Percentiles rank a stretch among this genome's conserved stretches.
Evolutionary conservation across 2,888 invertebrate species (phyloP).

Genomic region (Teleiodes luculella): DNA sequence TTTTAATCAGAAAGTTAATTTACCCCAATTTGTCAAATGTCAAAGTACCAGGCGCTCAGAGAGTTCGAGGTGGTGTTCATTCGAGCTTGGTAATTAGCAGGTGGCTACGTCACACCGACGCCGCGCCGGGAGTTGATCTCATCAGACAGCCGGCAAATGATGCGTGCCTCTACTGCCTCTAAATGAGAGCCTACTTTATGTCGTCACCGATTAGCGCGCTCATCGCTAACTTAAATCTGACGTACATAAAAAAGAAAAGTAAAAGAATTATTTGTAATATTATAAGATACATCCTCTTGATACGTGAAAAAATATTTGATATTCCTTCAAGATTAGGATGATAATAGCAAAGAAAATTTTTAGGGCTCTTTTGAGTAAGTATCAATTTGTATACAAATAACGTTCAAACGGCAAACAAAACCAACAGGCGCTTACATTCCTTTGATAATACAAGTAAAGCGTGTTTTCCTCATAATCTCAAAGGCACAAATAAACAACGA

Average conservation of each 20-base stretch:
- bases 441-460: neutral
- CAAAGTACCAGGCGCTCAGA: conserved; percentile 13
- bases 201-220: conserved; percentile 61
- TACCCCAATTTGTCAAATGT: conserved; percentile 15
- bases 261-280: neutral
- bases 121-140: conserved; percentile 53
- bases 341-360: too few relatives aligned
- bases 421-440: too few relatives aligned
- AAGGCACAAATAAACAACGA: conserved; percentile 3
- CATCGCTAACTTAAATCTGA: conserved; percentile 38
- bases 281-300: neutral
- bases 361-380: too few relatives aligned
- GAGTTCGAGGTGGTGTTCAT: conserved; percentile 40
- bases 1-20: conserved; percentile 16
- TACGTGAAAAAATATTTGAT: too few relatives aligned
- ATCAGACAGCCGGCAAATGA: conserved; percentile 67
- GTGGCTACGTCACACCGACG: conserved; percentile 56
- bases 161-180: conserved; percentile 63
- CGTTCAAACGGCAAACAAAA: too few relatives aligned
- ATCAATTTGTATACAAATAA: too few relatives aligned
- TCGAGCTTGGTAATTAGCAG: conserved; percentile 52
- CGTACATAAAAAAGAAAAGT: conserved; percentile 1
- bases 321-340: too few relatives aligned
- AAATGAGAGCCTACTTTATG: conserved; percentile 56
- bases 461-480: neutral